Conservation (phyloP, 2,888 invertebrate species). For the Orthonychiurus folsomi region DNA sequence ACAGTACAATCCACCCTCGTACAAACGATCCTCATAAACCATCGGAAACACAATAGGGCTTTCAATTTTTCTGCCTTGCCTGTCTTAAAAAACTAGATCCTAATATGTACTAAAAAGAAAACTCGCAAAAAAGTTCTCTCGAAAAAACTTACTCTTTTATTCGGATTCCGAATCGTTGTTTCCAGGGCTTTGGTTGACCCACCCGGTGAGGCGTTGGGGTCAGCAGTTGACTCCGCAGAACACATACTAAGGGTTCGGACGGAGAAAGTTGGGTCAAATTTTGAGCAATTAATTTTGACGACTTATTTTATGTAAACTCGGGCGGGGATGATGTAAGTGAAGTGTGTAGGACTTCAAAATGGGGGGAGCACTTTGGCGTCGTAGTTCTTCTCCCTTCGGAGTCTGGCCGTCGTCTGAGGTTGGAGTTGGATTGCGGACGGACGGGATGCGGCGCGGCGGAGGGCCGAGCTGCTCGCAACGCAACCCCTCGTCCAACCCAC, state of each 20-base stretch:
- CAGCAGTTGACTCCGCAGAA: background rate
- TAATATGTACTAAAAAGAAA: no score
- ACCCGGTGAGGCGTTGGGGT: background rate
- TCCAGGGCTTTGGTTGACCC: background rate
- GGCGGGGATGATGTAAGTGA: background rate
- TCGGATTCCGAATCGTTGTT: background rate
- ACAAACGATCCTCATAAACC: no score
- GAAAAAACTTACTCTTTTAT: background rate
- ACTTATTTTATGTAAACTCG: background rate
- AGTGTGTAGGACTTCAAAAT: background rate
- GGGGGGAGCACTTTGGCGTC: no score
- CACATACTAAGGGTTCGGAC: no score
- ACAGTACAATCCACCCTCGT: no score
- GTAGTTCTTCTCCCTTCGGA: background rate
- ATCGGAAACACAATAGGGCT: no score
- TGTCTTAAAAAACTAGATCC: no score
- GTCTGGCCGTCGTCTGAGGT: background rate
- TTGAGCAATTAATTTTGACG: background rate
- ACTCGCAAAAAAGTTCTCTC: no score
- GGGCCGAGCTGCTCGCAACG: background rate
- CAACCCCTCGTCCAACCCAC: background rate
- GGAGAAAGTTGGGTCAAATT: background rate
- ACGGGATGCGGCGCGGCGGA: background rate
- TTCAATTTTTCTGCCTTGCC: no score
- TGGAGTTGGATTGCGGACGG: background rate